Base-by-base conservation (phyloP, 2,888 invertebrate species). In the Rhagophthalmus giganteus region DNA sequence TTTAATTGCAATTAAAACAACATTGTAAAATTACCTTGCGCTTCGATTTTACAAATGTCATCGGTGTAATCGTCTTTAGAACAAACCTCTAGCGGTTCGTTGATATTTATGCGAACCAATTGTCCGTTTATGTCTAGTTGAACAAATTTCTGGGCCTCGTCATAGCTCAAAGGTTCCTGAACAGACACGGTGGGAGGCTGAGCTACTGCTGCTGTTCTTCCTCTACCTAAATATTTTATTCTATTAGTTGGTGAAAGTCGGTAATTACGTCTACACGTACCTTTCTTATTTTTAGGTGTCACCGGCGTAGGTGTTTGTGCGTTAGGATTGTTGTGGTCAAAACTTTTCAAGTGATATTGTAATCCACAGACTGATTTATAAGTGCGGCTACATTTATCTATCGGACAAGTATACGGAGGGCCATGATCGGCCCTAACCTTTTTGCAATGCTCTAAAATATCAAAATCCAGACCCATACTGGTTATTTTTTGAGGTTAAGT, bases 401-500 rank as follows among this genome's bases (percentile, higher is more conserved):
- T 80, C 5, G 94, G 94, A 68, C 94, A 94, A 64, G 86, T 84
- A 75, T 90, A 93, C 38, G 93, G 93, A 40, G 93, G 91, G 1
- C 83, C 82, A 68, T 88, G 88, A 69, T 87, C 88, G 61, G 86
- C 86, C 49, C 85, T 81, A 59, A 91, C 80, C 76, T 90, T 90
- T 72, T 87, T 87, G 71, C 90, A 89, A 76, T 90, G 92, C 72
- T 88, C 88, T 65, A 87, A 79, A 63, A 91, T 87, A 78, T 93
- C 91, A 77, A 92, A 90, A 75, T 90, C 90, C 65, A 90, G 79
- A 65, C 87, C 88, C 88, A 87, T 88, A n/a, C n/a, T n/a, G n/a
- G 2, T 4, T 35, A 10, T 5, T 25, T 15, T 12, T 37, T 26
- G 12, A 37, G 37, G 25, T 37, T 37, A 37, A 4, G 34, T 34